These are phyloP conservation scores for Capitulum mitella DNA, from an alignment of 2,888 invertebrate genomes.

Conservation along the genomic window DNA sequence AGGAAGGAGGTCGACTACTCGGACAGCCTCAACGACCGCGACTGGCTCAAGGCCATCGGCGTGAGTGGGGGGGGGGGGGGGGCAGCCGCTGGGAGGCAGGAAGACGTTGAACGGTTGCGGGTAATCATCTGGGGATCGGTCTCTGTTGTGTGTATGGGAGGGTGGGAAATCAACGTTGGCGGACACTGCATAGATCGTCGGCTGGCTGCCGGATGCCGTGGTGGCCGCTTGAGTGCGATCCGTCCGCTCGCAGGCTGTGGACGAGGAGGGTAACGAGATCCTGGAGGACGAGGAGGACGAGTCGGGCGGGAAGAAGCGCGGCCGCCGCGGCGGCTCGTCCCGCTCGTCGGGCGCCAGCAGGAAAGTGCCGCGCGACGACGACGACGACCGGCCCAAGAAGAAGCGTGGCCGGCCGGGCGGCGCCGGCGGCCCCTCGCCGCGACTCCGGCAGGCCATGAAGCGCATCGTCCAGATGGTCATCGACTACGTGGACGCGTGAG, in stretches of 20 bases:
- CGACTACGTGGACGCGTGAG: conserved; percentile 44
- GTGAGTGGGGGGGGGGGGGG: too few species aligned
- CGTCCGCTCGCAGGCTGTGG: conserved; percentile 41
- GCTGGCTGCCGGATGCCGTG: too few species aligned
- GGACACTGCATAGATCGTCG: too few species aligned
- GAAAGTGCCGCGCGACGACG: conserved; percentile 58
- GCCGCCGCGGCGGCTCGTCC: conserved; percentile 35
- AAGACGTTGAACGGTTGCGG: too few species aligned
- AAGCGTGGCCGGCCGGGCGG: conserved; percentile 33
- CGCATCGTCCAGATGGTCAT: conserved; percentile 9
- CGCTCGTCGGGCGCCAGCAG: conserved; percentile 18
- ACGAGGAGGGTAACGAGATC: conserved; percentile 42
- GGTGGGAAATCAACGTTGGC: too few species aligned
- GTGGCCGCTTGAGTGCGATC: too few species aligned
- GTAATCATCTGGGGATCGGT: too few species aligned
- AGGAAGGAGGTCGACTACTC: conserved; percentile 97
- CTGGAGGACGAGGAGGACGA: conserved; percentile 53
- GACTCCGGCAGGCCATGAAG: not conserved
- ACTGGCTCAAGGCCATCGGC: conserved; percentile 75
- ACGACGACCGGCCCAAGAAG: conserved; percentile 51
- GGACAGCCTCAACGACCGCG: conserved; percentile 93
- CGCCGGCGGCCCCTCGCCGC: not conserved
- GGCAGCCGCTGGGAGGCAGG: too few species aligned
- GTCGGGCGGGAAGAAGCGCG: conserved; percentile 55
- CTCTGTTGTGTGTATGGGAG: too few species aligned